A percentile compares a stretch with the other conserved stretches of the same genome.
Conservation (phyloP, 2,113 vertebrate genomes). For the Dromiciops gliroides region DNA sequence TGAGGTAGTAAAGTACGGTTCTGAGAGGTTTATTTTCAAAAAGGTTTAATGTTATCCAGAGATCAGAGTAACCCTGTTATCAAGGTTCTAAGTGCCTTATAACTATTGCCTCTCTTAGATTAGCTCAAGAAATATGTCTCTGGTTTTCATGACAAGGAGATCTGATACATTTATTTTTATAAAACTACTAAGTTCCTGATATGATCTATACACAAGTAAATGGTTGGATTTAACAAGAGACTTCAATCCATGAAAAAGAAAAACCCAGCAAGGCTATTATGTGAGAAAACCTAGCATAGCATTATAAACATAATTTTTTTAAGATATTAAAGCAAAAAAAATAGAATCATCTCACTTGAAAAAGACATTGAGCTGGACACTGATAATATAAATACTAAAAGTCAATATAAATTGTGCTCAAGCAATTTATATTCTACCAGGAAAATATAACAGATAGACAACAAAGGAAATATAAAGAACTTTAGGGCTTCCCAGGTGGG, state of each 20-base stretch:
- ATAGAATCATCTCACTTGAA: neutral
- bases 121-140: neutral
- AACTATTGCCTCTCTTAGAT: neutral
- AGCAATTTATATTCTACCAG: neutral
- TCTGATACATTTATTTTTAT: neutral
- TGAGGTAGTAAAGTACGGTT: neutral
- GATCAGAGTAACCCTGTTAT: neutral
- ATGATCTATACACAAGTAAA: neutral
- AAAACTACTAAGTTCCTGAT: neutral
- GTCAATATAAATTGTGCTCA: neutral
- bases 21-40: neutral
- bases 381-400: neutral
- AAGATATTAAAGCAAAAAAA: neutral
- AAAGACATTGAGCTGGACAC: neutral
- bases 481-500: neutral
- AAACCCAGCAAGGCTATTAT: neutral
- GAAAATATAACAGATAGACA: neutral
- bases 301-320: neutral
- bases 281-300: neutral
- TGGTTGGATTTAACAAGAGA: neutral
- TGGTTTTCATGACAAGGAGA: neutral
- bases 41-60: neutral
- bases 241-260: slow-evolving; percentile 21
- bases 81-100: neutral
- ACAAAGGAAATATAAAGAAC: neutral